Conservation (phyloP, 2,888 invertebrate genomes). For the Cacoxenus indagator region DNA sequence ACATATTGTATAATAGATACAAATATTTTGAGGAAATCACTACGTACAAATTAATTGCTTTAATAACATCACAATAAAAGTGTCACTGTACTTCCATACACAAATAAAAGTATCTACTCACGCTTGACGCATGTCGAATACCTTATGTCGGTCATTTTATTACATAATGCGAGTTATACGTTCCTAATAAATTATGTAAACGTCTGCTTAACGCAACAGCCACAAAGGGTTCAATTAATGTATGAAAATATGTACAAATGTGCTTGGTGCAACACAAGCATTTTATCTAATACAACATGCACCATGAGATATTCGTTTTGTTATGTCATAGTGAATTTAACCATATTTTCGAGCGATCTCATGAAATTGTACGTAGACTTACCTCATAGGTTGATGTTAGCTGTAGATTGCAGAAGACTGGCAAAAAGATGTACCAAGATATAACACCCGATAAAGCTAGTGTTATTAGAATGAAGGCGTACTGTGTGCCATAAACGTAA, state of each 20-base stretch:
- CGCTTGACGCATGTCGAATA: not conserved
- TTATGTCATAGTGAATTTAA: not conserved
- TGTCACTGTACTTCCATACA: not conserved
- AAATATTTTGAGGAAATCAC: not conserved
- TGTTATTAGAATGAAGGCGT: constrained; percentile 74
- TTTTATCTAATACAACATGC: not conserved
- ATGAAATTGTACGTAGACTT: constrained; percentile 48
- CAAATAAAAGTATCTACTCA: not conserved
- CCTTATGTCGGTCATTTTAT: not conserved
- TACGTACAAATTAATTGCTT: not conserved
- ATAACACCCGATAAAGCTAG: constrained; percentile 72
- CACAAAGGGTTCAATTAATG: not conserved
- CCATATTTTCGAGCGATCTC: not conserved
- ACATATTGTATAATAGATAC: not conserved
- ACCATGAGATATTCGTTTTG: not conserved
- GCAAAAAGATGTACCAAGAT: constrained; percentile 76
- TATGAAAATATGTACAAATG: not conserved
- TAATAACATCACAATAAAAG: not conserved
- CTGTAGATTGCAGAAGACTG: constrained; percentile 79
- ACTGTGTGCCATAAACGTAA: constrained; percentile 83
- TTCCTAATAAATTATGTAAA: not conserved
- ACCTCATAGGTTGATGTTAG: constrained; percentile 85
- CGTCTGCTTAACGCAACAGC: not conserved
- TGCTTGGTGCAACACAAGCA: not conserved
- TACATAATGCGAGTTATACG: not conserved